Evolutionary conservation across 2,797 vertebrate genomes (phyloP).

Genomic region (Amazona finschi): DNA sequence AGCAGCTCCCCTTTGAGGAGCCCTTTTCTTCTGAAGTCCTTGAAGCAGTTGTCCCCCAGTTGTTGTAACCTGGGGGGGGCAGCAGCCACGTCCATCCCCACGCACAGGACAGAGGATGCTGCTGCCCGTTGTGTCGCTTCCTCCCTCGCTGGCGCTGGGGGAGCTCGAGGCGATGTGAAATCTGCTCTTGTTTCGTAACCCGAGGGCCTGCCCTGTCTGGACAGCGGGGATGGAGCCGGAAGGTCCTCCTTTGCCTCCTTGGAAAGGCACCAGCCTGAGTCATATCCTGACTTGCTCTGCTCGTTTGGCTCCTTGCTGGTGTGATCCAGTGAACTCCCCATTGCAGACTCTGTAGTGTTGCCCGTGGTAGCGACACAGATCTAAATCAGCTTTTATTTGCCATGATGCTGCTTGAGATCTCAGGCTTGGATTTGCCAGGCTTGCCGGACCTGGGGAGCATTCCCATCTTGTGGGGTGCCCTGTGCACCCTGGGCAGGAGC

Average conservation of each 20-base stretch:
- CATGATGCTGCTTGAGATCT: neutral
- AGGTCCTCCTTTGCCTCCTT: constrained; percentile 16
- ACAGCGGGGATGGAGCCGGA: neutral
- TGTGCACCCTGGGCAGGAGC: accelerated
- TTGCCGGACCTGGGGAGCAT: neutral
- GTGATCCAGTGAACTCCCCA: accelerated
- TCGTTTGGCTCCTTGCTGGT: neutral
- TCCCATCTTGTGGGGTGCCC: accelerated
- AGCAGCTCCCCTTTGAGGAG: neutral
- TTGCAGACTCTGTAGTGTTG: accelerated
- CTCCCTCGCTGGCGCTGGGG: accelerated
- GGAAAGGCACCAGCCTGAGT: constrained; percentile 38
- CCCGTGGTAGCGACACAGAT: accelerated
- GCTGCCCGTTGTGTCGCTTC: neutral
- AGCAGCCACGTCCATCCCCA: neutral
- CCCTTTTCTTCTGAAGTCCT: neutral
- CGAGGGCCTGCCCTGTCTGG: neutral
- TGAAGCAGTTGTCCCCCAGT: accelerated
- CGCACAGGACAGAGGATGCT: neutral
- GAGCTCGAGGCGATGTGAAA: neutral
- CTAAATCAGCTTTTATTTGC: neutral
- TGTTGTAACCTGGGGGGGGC: neutral
- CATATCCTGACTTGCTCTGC: constrained; percentile 3
- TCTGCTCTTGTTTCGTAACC: neutral
- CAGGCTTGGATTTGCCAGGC: neutral